These are phyloP conservation scores for Salvelinus alpinus DNA, from an alignment of 2,113 vertebrate genomes.

Conservation along the genomic window DNA sequence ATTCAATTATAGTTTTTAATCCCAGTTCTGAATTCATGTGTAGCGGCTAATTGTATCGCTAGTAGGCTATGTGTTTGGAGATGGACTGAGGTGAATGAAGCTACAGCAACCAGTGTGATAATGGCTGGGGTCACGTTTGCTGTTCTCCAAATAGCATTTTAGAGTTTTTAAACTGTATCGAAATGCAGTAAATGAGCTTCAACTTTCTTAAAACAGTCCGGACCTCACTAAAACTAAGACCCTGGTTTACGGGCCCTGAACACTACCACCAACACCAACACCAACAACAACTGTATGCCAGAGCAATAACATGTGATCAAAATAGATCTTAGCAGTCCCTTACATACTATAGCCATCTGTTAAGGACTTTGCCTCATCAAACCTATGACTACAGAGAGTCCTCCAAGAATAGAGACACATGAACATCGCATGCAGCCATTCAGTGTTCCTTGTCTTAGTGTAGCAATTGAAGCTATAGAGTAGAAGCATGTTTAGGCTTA, in stretches of 20 bases:
- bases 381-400: slow-evolving; percentile 61
- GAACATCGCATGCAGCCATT: slow-evolving; percentile 68
- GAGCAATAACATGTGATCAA: slow-evolving; percentile 62
- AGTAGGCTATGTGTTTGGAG: too few relatives aligned
- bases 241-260: background rate
- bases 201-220: too few relatives aligned
- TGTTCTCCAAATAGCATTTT: too few relatives aligned
- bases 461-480: slow-evolving; percentile 66
- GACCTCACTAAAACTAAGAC: too few relatives aligned
- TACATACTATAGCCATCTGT: slow-evolving; percentile 56
- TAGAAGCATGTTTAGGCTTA: slow-evolving; percentile 60
- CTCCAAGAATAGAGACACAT: slow-evolving; percentile 71
- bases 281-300: slow-evolving; percentile 64
- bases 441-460: slow-evolving; percentile 40
- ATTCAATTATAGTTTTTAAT: too few relatives aligned
- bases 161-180: too few relatives aligned
- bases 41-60: too few relatives aligned
- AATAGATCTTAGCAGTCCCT: slow-evolving; percentile 71
- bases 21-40: too few relatives aligned
- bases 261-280: background rate
- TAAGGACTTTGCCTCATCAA: slow-evolving; percentile 76
- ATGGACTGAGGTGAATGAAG: too few relatives aligned
- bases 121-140: too few relatives aligned
- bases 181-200: too few relatives aligned
- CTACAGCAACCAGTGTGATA: too few relatives aligned